Evolutionary conservation across 2,888 invertebrate species (phyloP).

Genomic region (Cephonodes hylas): DNA sequence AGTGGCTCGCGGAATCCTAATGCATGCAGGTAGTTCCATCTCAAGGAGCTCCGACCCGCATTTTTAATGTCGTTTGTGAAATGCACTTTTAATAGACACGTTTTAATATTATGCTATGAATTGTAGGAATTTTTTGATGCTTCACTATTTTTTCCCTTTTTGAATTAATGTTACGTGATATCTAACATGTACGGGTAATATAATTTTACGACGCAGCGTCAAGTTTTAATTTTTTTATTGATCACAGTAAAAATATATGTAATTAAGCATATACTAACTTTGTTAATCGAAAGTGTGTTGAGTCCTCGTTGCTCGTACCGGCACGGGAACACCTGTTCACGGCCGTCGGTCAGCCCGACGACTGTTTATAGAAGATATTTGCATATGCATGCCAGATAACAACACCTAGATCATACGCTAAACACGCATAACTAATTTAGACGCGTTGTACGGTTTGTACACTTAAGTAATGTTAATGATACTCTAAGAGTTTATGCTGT

Average conservation of each 20-base stretch:
- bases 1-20: constrained; percentile 71
- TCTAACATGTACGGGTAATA: not conserved
- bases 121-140: not conserved
- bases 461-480: constrained; percentile 40
- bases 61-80: constrained; percentile 33
- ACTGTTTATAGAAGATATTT: constrained; percentile 57
- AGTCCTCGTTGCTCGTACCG: constrained; percentile 33
- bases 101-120: constrained; percentile 3
- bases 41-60: constrained; percentile 30
- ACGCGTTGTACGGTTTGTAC: constrained; percentile 32
- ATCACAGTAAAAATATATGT: constrained; percentile 20
- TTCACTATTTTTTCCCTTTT: not conserved
- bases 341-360: constrained; percentile 34
- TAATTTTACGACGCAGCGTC: not conserved
- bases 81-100: constrained; percentile 4
- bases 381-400: constrained; percentile 59
- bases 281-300: constrained; percentile 35
- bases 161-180: not conserved
- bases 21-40: constrained; percentile 65
- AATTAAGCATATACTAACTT: constrained; percentile 26
- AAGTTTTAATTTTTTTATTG: not conserved
- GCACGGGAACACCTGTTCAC: constrained; percentile 45
- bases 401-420: constrained; percentile 53
- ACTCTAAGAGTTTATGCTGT: constrained; percentile 15
- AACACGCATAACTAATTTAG: constrained; percentile 57